A percentile compares a stretch with the other conserved stretches of the same genome.
phyloP scores from a whole-genome alignment of 2,797 vertebrate species.

The Cirrhinus mrigala region DNA sequence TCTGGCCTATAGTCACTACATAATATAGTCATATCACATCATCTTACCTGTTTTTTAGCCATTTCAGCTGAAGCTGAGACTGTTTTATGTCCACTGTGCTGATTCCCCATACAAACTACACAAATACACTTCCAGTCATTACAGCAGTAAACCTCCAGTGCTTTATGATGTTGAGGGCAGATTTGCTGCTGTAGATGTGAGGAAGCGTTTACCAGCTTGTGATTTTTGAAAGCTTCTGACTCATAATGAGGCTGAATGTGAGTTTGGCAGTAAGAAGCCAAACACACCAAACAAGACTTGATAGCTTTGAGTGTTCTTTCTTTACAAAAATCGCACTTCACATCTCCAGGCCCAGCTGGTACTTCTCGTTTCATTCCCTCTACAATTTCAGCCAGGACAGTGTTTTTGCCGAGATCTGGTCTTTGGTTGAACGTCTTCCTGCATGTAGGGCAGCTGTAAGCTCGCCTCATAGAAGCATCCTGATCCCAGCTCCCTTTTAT shows the following conservation, averaged over 20 bases:
- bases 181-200: slow-evolving; percentile 63
- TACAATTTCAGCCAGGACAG: slow-evolving; percentile 48
- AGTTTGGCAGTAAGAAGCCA: slow-evolving; percentile 56
- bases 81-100: slow-evolving; percentile 43
- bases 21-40: no score
- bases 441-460: slow-evolving; percentile 57
- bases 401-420: slow-evolving; percentile 46
- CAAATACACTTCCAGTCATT: slow-evolving; percentile 40
- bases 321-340: slow-evolving; percentile 84
- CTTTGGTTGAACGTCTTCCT: slow-evolving; percentile 43
- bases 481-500: slow-evolving; percentile 51
- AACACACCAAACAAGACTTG: slow-evolving; percentile 82
- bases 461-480: not conserved
- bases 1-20: no score
- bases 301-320: slow-evolving; percentile 82
- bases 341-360: slow-evolving; percentile 42
- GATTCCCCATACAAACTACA: slow-evolving; percentile 31
- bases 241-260: slow-evolving; percentile 80
- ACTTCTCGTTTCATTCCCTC: slow-evolving; percentile 17
- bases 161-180: slow-evolving; percentile 82
- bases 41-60: slow-evolving; percentile 47
- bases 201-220: slow-evolving; percentile 72
- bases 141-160: slow-evolving; percentile 73
- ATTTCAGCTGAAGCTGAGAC: slow-evolving; percentile 28
- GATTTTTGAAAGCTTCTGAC: slow-evolving; percentile 82